Conservation (phyloP, 2,113 vertebrate genomes). For the Cololabis saira region DNA sequence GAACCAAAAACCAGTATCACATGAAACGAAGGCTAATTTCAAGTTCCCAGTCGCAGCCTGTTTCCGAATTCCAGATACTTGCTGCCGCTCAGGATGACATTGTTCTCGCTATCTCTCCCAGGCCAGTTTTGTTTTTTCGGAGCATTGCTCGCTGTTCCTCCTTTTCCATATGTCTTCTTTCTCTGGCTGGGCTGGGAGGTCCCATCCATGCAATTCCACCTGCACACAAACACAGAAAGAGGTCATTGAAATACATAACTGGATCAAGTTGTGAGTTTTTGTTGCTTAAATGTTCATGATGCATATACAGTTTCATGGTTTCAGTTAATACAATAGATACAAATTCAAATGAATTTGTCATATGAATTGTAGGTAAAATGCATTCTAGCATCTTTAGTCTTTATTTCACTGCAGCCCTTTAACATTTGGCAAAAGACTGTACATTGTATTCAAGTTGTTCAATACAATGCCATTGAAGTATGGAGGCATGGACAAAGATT, state of each 20-base stretch:
- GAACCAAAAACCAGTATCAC: constrained; percentile 1
- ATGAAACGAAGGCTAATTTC: constrained; percentile 7
- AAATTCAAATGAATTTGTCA: too few relatives aligned
- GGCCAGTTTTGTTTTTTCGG: constrained; percentile 37
- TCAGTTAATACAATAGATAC: too few relatives aligned
- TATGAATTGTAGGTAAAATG: too few relatives aligned
- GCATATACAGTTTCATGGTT: too few relatives aligned
- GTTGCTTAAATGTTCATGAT: too few relatives aligned
- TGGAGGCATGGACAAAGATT: too few relatives aligned
- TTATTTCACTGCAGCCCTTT: too few relatives aligned
- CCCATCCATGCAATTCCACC: constrained; percentile 54
- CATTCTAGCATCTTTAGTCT: too few relatives aligned
- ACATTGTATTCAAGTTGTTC: too few relatives aligned
- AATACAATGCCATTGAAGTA: too few relatives aligned
- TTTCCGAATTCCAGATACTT: background rate
- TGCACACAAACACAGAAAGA: constrained; percentile 31
- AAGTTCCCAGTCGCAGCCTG: background rate
- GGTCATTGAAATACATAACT: background rate
- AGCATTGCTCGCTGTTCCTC: constrained; percentile 17
- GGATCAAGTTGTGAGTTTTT: background rate
- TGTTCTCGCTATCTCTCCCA: constrained; percentile 58
- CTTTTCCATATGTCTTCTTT: constrained; percentile 31
- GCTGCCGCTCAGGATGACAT: constrained; percentile 61
- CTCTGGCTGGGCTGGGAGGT: constrained; percentile 30
- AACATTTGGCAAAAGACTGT: too few relatives aligned